These are phyloP conservation scores for Lacerta bilineata DNA, from an alignment of 2,797 vertebrate genomes.

Conservation along the genomic window DNA sequence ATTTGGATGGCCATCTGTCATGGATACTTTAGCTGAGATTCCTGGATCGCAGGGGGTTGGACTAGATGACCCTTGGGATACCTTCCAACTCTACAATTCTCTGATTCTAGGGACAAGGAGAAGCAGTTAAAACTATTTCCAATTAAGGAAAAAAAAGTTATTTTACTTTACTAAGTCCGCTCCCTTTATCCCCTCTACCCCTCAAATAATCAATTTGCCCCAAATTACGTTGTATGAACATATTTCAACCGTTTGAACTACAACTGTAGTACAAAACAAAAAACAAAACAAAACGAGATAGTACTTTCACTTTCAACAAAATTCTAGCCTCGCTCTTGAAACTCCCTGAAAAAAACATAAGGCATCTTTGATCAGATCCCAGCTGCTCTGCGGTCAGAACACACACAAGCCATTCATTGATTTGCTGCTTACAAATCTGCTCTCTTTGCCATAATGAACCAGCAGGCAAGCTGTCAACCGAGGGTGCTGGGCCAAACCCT, in stretches of 20 bases:
- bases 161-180: background rate
- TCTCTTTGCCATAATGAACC: background rate
- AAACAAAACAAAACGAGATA: constrained; percentile 6
- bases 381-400: constrained; percentile 16
- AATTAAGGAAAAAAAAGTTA: background rate
- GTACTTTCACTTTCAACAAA: background rate
- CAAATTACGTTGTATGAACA: background rate
- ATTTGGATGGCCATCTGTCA: too few relatives aligned
- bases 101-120: background rate
- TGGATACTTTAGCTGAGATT: too few relatives aligned
- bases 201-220: constrained; percentile 6
- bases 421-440: background rate
- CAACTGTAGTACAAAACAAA: background rate
- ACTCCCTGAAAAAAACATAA: constrained; percentile 39
- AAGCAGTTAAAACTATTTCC: background rate
- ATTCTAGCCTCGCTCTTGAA: background rate
- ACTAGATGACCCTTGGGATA: too few relatives aligned
- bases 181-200: constrained; percentile 9
- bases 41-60: too few relatives aligned
- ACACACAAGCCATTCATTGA: background rate
- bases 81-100: too few relatives aligned
- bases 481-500: background rate
- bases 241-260: background rate
- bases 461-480: background rate
- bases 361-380: constrained; percentile 20